phyloP scores from a whole-genome alignment of 2,888 invertebrate genomes.

The Mythimna lalbum region DNA sequence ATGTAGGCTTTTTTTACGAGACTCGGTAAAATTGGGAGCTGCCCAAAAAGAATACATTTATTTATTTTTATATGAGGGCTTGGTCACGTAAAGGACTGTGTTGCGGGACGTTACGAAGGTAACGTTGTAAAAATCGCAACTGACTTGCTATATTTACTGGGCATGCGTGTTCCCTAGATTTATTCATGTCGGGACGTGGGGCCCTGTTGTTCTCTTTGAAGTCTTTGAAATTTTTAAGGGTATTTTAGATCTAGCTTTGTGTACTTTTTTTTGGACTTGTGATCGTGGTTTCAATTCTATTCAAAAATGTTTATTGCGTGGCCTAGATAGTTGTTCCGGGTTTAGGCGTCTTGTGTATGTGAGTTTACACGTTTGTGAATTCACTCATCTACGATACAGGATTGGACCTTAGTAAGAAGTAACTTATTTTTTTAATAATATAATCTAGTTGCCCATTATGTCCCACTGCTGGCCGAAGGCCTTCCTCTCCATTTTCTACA shows the following conservation, averaged over 20 bases:
- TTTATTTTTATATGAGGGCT: slow-evolving; percentile 74
- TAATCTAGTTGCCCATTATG: too few species aligned
- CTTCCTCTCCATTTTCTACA: too few species aligned
- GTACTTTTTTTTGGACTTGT: background rate
- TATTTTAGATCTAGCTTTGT: background rate
- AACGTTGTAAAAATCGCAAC: slow-evolving; percentile 64
- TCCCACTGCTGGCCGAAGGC: too few species aligned
- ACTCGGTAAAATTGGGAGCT: slow-evolving; percentile 68
- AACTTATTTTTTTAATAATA: too few species aligned
- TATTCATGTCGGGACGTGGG: slow-evolving; percentile 55
- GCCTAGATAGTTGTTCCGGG: too few species aligned
- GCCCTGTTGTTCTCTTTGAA: slow-evolving; percentile 25
- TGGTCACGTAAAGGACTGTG: slow-evolving; percentile 73
- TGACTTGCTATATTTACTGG: slow-evolving; percentile 60
- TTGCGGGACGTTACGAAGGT: slow-evolving; percentile 64
- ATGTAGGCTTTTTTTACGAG: slow-evolving; percentile 74
- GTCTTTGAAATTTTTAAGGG: slow-evolving; percentile 30
- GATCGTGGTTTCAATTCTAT: too few species aligned
- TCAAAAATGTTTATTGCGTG: too few species aligned
- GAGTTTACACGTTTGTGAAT: too few species aligned
- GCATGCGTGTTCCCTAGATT: slow-evolving; percentile 57
- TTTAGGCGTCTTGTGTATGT: too few species aligned
- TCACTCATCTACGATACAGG: too few species aligned
- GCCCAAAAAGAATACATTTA: slow-evolving; percentile 71
- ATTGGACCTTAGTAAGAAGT: too few species aligned